Conservation (phyloP, 2,113 vertebrate genomes). For the Ranitomeya imitator region DNA sequence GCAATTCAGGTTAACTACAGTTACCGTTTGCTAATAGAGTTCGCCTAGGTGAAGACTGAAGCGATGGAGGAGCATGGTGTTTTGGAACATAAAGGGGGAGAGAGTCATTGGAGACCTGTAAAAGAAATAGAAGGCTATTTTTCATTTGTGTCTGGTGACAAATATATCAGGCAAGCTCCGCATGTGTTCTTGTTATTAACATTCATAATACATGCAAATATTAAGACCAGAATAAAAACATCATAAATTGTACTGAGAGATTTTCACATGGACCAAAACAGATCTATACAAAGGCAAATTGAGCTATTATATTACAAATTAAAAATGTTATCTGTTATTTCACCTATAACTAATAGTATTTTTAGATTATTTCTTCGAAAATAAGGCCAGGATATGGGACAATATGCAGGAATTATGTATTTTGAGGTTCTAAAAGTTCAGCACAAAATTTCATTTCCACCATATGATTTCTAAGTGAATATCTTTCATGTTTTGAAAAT, state of each 20-base stretch:
- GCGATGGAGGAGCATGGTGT: constrained; percentile 36
- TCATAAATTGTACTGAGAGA: not conserved
- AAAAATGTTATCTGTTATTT: too few species aligned
- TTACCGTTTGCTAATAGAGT: constrained; percentile 51
- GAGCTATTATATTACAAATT: not conserved
- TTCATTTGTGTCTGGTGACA: not conserved
- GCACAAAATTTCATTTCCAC: too few species aligned
- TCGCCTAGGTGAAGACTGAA: constrained; percentile 31
- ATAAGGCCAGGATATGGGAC: too few species aligned
- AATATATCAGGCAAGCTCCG: constrained; percentile 10
- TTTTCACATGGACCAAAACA: not conserved
- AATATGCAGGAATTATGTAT: too few species aligned
- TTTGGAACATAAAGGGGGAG: constrained; percentile 27
- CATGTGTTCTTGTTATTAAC: constrained; percentile 3
- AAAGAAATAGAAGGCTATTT: constrained; percentile 21
- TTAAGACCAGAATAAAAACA: not conserved
- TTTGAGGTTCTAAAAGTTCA: too few species aligned
- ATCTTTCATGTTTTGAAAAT: too few species aligned
- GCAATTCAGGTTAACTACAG: constrained; percentile 41
- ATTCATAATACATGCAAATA: not conserved
- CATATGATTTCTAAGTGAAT: too few species aligned
- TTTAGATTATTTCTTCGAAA: too few species aligned
- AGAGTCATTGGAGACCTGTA: constrained; percentile 1
- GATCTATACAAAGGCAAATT: not conserved
- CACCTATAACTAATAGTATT: too few species aligned